These are phyloP conservation scores for Microcaecilia unicolor DNA, from an alignment of 2,797 vertebrate species.

Conservation along the genomic window DNA sequence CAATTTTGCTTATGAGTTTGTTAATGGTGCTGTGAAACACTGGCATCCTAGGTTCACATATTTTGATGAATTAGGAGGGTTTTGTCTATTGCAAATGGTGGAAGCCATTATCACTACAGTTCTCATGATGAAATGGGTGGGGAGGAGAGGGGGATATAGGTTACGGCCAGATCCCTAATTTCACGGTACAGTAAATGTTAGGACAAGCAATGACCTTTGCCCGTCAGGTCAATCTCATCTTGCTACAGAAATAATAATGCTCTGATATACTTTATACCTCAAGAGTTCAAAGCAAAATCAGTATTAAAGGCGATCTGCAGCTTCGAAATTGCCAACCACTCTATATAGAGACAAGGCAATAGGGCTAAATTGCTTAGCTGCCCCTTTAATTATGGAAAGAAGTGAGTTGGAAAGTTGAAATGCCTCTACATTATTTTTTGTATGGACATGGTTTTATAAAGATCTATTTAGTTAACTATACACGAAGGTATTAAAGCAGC, in stretches of 20 bases:
- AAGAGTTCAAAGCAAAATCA: constrained; percentile 18
- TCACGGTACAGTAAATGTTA: constrained; percentile 10
- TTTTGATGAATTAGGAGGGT: neutral
- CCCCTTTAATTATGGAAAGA: constrained; percentile 17
- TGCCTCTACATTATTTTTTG: constrained; percentile 37
- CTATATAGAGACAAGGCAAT: neutral
- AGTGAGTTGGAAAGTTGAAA: constrained; percentile 27
- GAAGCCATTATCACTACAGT: neutral
- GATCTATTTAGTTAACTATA: too few species aligned
- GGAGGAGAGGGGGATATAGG: neutral
- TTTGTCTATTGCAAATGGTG: too few species aligned
- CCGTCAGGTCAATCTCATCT: constrained; percentile 22
- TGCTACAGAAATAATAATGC: constrained; percentile 23
- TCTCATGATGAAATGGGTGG: neutral
- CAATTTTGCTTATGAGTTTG: neutral
- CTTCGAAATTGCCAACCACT: neutral
- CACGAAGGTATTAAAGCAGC: too few species aligned
- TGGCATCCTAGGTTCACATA: neutral
- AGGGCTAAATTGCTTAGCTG: constrained; percentile 16
- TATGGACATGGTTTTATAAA: too few species aligned
- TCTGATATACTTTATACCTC: neutral
- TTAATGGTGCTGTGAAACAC: neutral
- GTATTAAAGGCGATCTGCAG: neutral
- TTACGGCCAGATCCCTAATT: constrained; percentile 3
- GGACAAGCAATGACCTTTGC: constrained; percentile 14